phyloP scores from a whole-genome alignment of 2,113 vertebrate species.

The Kobus ellipsiprymnus region DNA sequence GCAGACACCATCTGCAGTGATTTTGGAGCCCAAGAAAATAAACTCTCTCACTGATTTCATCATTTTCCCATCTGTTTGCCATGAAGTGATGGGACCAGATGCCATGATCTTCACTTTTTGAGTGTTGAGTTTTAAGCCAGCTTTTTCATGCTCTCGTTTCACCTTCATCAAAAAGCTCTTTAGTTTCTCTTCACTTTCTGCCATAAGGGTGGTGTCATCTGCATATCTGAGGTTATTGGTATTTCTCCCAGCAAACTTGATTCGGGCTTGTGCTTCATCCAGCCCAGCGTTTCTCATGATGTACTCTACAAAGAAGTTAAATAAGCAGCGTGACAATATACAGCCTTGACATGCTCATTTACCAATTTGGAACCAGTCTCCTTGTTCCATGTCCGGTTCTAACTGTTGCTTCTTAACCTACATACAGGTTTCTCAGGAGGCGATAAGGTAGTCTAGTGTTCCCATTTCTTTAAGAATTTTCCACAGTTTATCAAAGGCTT shows the following conservation, averaged over 20 bases:
- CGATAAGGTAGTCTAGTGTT: background rate
- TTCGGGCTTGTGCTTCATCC: background rate
- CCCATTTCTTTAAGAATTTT: background rate
- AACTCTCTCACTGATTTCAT: background rate
- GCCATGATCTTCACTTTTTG: background rate
- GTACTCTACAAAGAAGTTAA: background rate
- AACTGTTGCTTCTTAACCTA: background rate
- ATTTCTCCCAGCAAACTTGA: background rate
- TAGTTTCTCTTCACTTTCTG: background rate
- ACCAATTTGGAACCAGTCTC: background rate
- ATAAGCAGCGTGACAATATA: background rate
- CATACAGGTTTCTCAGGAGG: background rate
- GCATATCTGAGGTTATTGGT: background rate
- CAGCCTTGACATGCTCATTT: background rate
- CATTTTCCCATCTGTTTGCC: fast-evolving
- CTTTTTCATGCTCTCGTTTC: background rate
- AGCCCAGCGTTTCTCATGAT: background rate
- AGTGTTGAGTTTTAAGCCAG: background rate
- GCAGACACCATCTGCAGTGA: background rate
- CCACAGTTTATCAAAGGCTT: background rate
- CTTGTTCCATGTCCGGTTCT: background rate
- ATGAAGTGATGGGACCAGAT: background rate
- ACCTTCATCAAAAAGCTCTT: background rate
- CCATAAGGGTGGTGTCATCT: background rate
- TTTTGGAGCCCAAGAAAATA: background rate